These are phyloP conservation scores for Pempheris klunzingeri DNA, from an alignment of 2,797 vertebrate genomes.

Conservation along the genomic window DNA sequence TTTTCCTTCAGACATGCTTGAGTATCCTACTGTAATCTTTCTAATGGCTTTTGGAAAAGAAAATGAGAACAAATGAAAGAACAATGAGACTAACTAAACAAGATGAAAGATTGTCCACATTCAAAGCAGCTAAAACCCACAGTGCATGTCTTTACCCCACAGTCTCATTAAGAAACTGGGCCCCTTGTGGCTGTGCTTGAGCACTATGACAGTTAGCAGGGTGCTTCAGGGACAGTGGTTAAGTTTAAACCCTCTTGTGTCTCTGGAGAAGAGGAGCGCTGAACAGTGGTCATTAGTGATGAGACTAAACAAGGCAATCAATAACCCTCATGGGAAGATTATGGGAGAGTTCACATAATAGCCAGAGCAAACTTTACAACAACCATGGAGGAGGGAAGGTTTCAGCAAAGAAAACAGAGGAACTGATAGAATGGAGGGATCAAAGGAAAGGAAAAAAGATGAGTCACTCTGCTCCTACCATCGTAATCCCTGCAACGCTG, in stretches of 20 bases:
- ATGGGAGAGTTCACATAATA: background rate
- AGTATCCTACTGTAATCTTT: background rate
- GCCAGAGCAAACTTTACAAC: conserved; percentile 13
- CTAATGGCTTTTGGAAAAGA: background rate
- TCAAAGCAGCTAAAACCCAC: conserved; percentile 10
- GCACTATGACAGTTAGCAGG: conserved; percentile 60
- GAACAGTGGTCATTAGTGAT: conserved; percentile 81
- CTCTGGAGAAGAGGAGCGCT: conserved; percentile 54
- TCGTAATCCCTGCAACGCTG: conserved; percentile 98
- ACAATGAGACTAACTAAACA: background rate
- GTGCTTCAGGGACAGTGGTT: conserved; percentile 67
- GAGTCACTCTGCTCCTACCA: conserved; percentile 83
- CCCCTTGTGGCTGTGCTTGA: conserved; percentile 54
- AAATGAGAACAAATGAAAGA: background rate
- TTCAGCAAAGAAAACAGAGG: background rate
- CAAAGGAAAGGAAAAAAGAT: background rate
- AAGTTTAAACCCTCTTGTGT: conserved; percentile 71
- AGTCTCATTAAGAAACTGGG: conserved; percentile 72
- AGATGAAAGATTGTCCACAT: conserved; percentile 6
- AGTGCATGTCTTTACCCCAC: conserved; percentile 51
- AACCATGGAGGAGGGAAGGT: background rate
- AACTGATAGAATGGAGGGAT: background rate
- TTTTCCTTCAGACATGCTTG: background rate
- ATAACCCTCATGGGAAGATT: conserved; percentile 42
- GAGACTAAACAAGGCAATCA: conserved; percentile 64